Percentiles rank a stretch among this genome's conserved stretches.
Evolutionary conservation across 2,888 invertebrate genomes (phyloP).

Genomic region (Oligia fasciuncula): DNA sequence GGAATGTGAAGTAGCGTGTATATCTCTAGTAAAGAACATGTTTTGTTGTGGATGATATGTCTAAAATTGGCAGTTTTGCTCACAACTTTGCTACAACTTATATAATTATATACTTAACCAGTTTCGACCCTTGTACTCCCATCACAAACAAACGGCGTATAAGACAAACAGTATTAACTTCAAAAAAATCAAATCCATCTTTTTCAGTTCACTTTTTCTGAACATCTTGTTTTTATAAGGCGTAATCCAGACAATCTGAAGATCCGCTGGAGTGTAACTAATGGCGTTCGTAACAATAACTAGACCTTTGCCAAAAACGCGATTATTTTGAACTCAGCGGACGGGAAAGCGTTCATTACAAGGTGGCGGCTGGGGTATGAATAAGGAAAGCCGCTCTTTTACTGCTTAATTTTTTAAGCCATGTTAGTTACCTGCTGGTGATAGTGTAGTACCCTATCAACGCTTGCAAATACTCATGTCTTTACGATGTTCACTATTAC

Average conservation of each 20-base stretch:
- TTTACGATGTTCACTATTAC: neutral
- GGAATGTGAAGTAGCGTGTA: neutral
- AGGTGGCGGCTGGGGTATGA: neutral
- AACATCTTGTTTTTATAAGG: constrained; percentile 15
- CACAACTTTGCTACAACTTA: no score
- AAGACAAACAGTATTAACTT: neutral
- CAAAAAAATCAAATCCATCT: neutral
- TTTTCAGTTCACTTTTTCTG: neutral
- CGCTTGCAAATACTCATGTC: neutral
- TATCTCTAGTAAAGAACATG: no score
- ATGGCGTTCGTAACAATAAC: constrained; percentile 46
- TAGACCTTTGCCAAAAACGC: constrained; percentile 38
- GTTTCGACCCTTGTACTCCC: no score
- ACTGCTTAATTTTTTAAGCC: neutral
- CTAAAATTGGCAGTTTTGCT: no score
- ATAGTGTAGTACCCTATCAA: neutral
- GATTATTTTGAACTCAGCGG: constrained; percentile 45
- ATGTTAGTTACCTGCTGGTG: neutral
- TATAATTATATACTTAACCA: no score
- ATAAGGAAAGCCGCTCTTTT: neutral
- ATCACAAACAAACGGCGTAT: no score
- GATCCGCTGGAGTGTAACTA: constrained; percentile 39
- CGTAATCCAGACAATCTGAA: constrained; percentile 25
- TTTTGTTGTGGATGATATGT: no score
- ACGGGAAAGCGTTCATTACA: constrained; percentile 49